These are phyloP conservation scores for Arizona elegans DNA, from an alignment of 2,113 vertebrate genomes.

Conservation along the genomic window DNA sequence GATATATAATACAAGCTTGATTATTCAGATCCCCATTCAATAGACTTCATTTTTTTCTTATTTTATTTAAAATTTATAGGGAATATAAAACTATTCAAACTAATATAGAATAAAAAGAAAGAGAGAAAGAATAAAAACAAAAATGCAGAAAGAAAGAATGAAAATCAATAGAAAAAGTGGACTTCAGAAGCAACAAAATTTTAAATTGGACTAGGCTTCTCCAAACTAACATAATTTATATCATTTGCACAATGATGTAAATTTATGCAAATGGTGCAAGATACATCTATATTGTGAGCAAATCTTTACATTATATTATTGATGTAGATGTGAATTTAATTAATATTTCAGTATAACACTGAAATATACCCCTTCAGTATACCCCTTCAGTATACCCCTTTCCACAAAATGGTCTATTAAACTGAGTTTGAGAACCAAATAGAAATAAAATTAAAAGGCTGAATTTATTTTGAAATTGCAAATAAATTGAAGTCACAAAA, in stretches of 20 bases:
- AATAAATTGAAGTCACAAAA: neutral
- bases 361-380: too few species aligned
- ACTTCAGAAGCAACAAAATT: neutral
- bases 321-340: neutral
- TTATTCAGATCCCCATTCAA: neutral
- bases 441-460: neutral
- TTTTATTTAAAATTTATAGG: too few species aligned
- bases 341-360: neutral
- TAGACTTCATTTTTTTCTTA: neutral
- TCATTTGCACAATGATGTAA: neutral
- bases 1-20: neutral
- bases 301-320: neutral
- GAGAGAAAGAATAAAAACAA: too few species aligned
- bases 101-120: neutral
- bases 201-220: neutral
- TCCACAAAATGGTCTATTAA: neutral
- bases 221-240: neutral
- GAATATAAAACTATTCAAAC: too few species aligned
- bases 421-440: neutral
- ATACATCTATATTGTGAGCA: neutral
- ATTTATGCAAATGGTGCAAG: neutral
- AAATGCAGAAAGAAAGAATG: neutral
- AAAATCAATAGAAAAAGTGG: neutral
- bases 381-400: neutral
- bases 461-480: neutral